Evolutionary conservation across 2,888 invertebrate genomes (phyloP), one percentile per base, ranked within the genome.

Genomic region (Phymatocera aterrima): DNA sequence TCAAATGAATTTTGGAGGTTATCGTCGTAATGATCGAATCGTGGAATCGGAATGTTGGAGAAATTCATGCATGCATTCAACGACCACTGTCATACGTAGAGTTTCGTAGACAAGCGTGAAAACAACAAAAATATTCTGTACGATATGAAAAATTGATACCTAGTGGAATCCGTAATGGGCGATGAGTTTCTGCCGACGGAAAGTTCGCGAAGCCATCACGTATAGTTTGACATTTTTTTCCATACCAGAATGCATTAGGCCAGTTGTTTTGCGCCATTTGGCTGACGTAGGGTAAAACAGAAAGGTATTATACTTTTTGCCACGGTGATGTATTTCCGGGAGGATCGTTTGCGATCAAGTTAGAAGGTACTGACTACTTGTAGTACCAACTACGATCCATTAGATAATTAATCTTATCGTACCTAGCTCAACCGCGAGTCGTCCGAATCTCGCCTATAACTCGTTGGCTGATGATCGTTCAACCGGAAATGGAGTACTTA

Each of bases 341-440:
- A 72, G 31, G 72, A 72, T 72, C 21, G 31, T 18, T 48, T 31
- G 48, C 51, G 72, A 72, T 72, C 51, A 72, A 51, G 48, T 51
- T 34, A 51, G 31, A 12, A n/a, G n/a, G 34, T 51, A 24, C 51
- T 18, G 34, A 18, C 51, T 31, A 34, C 48, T 72, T 24, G 72
- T 48, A n/a, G n/a, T n/a, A n/a, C n/a, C n/a, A n/a, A n/a, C n/a
- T n/a, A n/a, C 72, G 72, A 51, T 72, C n/a, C 51, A 51, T 51
- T 31, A 51, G 21, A 68, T 51, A 43, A 72, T 72, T 51, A 72
- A 72, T 72, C 72, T 72, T 34, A 51, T 34, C 72, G 48, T 68
- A 28, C 28, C 15, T 3, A 51, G 8, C 37, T 37, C 18, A 64
- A n/a, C 21, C 40, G 40, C 4, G 40, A 57, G 28, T 28, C 24